These are phyloP conservation scores for Sebastes itinus DNA, from an alignment of 2,797 vertebrate species.

Conservation along the genomic window DNA sequence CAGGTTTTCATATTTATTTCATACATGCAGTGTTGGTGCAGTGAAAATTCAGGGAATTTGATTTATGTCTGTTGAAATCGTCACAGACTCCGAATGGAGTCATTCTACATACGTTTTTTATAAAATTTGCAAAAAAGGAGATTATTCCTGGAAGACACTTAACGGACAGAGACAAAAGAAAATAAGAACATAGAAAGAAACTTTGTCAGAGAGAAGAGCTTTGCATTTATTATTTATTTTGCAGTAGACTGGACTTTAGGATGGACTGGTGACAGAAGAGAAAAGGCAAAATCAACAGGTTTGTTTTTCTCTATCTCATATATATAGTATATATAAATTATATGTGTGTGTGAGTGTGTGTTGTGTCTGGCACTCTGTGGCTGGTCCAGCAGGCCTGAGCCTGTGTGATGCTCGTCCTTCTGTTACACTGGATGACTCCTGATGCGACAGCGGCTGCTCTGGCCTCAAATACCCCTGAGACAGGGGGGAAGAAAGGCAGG, in stretches of 20 bases:
- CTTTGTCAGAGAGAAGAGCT: background rate
- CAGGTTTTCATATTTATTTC: background rate
- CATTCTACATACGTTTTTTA: background rate
- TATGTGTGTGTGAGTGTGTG: background rate
- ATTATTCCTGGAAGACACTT: background rate
- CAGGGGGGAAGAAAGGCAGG: constrained; percentile 17
- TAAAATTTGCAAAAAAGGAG: background rate
- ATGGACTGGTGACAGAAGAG: constrained; percentile 7
- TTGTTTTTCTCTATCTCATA: constrained; percentile 10
- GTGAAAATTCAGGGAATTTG: background rate
- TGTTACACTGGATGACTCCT: constrained; percentile 63
- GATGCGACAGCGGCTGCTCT: constrained; percentile 46
- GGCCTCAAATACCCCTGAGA: constrained; percentile 54
- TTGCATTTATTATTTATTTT: constrained; percentile 22
- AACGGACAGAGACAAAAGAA: background rate
- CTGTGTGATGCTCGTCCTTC: constrained; percentile 46
- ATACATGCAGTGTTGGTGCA: background rate
- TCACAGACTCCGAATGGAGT: background rate
- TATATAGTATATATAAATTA: background rate
- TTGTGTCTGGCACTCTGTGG: background rate
- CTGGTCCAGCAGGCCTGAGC: constrained; percentile 29
- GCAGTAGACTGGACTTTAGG: background rate
- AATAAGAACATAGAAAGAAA: background rate
- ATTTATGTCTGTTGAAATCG: background rate
- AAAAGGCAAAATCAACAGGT: constrained; percentile 18